phyloP scores from a whole-genome alignment of 2,888 invertebrate genomes.

The Timandra comae region DNA sequence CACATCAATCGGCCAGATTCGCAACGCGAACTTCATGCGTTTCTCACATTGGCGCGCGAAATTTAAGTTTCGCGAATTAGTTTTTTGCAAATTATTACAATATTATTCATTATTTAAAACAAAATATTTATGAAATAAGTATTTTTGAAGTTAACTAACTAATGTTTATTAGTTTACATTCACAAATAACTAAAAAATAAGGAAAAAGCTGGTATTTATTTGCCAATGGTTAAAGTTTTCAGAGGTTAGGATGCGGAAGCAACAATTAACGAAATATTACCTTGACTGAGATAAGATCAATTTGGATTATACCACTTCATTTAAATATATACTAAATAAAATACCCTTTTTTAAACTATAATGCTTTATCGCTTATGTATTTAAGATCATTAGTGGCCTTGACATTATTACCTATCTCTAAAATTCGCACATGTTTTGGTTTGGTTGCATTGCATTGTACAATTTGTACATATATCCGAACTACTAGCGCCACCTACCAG shows the following conservation, averaged over 20 bases:
- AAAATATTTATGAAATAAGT: no score
- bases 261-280: constrained; percentile 14
- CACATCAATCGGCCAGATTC: constrained; percentile 79
- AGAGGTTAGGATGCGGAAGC: constrained; percentile 58
- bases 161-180: neutral
- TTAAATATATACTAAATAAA: neutral
- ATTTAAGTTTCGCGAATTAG: constrained; percentile 55
- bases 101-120: no score
- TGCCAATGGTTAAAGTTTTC: constrained; percentile 29
- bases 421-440: constrained; percentile 46
- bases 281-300: constrained; percentile 3
- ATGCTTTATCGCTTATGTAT: neutral
- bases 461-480: constrained; percentile 29
- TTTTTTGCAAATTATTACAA: neutral
- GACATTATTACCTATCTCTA: constrained; percentile 58
- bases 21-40: constrained; percentile 77
- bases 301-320: no score
- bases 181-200: neutral
- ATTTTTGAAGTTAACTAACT: no score
- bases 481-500: constrained; percentile 36
- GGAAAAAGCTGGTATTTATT: constrained; percentile 6
- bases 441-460: constrained; percentile 3
- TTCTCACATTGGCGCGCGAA: constrained; percentile 61
- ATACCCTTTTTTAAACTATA: neutral
- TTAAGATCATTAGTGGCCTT: constrained; percentile 50